phyloP scores from a whole-genome alignment of 2,888 invertebrate species.

The Mellilla xanthometata region DNA sequence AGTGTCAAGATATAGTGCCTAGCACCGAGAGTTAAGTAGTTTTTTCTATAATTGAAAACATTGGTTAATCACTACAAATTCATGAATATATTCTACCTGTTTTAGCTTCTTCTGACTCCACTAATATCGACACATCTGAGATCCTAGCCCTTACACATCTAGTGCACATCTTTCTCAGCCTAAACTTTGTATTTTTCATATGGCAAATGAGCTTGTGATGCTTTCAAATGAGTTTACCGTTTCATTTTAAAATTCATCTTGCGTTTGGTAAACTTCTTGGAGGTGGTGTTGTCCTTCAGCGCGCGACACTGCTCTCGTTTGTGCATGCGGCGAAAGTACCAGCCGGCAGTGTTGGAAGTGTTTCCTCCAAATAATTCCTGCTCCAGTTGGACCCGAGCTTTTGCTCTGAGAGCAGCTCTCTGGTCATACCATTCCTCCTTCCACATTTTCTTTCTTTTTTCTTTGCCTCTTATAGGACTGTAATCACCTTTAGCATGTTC shows the following conservation, averaged over 20 bases:
- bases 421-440: slow-evolving; percentile 64
- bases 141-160: slow-evolving; percentile 4
- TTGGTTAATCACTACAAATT: not conserved
- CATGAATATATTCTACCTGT: not conserved
- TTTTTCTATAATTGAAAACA: not conserved
- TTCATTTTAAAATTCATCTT: slow-evolving; percentile 69
- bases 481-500: slow-evolving; percentile 27
- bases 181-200: slow-evolving; percentile 18
- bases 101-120: slow-evolving; percentile 3
- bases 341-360: slow-evolving; percentile 59
- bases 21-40: slow-evolving; percentile 1
- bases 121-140: not conserved
- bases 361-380: slow-evolving; percentile 60
- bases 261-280: slow-evolving; percentile 55
- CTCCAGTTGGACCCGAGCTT: slow-evolving; percentile 64
- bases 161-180: slow-evolving; percentile 22
- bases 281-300: slow-evolving; percentile 61
- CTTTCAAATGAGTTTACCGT: slow-evolving; percentile 38
- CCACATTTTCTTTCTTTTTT: slow-evolving; percentile 29
- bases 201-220: not conserved
- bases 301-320: slow-evolving; percentile 70
- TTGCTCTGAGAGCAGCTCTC: slow-evolving; percentile 54
- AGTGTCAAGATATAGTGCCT: not conserved
- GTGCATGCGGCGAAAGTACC: slow-evolving; percentile 77
- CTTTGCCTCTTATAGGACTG: slow-evolving; percentile 14